Evolutionary conservation across 2,113 vertebrate genomes (phyloP).

Genomic region (Lepisosteus osseus): DNA sequence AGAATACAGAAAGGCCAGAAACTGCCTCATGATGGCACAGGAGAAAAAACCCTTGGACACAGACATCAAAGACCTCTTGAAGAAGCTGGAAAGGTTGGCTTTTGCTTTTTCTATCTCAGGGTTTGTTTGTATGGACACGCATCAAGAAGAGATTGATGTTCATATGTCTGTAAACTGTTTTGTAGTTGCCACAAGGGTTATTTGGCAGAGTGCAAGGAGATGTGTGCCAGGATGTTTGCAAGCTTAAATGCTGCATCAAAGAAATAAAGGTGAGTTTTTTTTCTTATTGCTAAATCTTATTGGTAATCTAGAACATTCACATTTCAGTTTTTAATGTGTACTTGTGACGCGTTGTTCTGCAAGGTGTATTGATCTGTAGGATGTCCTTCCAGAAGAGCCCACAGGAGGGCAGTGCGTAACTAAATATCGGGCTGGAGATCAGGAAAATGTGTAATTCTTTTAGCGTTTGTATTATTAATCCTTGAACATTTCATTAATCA

Average conservation of each 20-base stretch:
- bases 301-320: too few relatives aligned
- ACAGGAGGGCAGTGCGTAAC: too few relatives aligned
- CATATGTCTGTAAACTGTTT: not conserved
- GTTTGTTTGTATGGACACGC: not conserved
- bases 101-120: not conserved
- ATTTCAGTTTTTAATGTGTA: too few relatives aligned
- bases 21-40: constrained; percentile 78
- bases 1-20: constrained; percentile 75
- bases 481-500: too few relatives aligned
- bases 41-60: constrained; percentile 74
- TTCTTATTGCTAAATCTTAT: too few relatives aligned
- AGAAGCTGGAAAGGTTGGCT: constrained; percentile 68
- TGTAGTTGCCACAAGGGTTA: constrained; percentile 53
- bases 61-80: constrained; percentile 82
- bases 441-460: too few relatives aligned
- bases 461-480: too few relatives aligned
- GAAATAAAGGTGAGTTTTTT: constrained; percentile 20
- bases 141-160: not conserved
- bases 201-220: constrained; percentile 57
- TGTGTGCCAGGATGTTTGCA: constrained; percentile 64
- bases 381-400: too few relatives aligned
- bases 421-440: too few relatives aligned
- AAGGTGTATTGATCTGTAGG: too few relatives aligned
- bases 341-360: too few relatives aligned
- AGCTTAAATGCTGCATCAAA: constrained; percentile 23